Base-by-base conservation (phyloP, 1,140 invertebrate genomes). In the Cephus cinctus region DNA sequence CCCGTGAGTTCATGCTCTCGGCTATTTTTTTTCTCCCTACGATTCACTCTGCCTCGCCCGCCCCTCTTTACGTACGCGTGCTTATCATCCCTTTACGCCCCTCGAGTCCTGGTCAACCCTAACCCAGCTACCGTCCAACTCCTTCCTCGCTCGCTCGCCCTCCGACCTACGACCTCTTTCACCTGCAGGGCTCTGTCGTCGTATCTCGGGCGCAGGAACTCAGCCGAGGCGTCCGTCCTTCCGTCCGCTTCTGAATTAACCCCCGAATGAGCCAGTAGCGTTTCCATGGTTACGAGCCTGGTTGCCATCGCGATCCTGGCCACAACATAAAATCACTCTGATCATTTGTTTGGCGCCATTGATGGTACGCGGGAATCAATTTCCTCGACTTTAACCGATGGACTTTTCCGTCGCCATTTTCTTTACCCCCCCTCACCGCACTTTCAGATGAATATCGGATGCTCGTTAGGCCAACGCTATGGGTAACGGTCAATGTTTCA, bases 271-370 rank as follows among this genome's bases (percentile, higher is more conserved):
- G 61, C 56, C 56, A 57, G 56, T 48, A 43, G 48, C 56, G 69
- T 72, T 69, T 36, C 63, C 57, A 69, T 70, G 63, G 55, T 45
- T 53, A 61, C 66, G 54, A 52, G 41, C 42, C 40, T 50, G 59
- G 75, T 76, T 77, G 71, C 75, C 73, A 76, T 74, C 72, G 75
- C 61, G 63, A 77, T 75, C 54, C 22, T 18, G 34, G 57, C 46
- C 75, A 76, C 73, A 77, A 77, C 75, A 76, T 42, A 56, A 70
- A 75, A 73, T 73, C 70, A 73, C 66, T 73, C 64, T 71, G 65
- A 72, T 71, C 62, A 70, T 73, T 73, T 65, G 64, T 72, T 75
- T 71, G 64, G 64, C 55, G 59, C 65, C 59, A 67, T 75, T 67
- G 70, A 73, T 70, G 64, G 43, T 31, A 63, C 57, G 62, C 63